Evolutionary conservation across 1,140 invertebrate species (phyloP).

Genomic region (Hycleus phaleratus): DNA sequence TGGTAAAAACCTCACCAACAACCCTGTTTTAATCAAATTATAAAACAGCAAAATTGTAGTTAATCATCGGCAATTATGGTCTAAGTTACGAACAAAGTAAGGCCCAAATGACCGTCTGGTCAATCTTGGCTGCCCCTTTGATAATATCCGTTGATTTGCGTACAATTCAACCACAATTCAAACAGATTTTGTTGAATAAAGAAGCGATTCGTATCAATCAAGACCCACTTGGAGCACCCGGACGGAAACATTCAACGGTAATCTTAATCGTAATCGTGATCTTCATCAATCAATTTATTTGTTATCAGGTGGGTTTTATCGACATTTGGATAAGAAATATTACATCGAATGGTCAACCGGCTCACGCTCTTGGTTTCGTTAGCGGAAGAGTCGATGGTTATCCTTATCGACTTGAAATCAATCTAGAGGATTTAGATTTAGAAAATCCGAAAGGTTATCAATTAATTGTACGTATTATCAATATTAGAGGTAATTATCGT

Average conservation of each 20-base stretch:
- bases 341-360: conserved; percentile 37
- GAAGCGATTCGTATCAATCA: conserved; percentile 74
- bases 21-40: not conserved
- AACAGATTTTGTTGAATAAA: conserved; percentile 68
- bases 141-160: conserved; percentile 85
- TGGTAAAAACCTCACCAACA: conserved; percentile 47
- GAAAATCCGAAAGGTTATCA: conserved; percentile 29
- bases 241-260: conserved; percentile 18
- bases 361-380: conserved; percentile 49
- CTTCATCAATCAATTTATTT: not conserved
- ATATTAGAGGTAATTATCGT: conserved; percentile 2
- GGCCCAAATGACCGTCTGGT: conserved; percentile 86
- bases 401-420: conserved; percentile 45
- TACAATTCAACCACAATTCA: conserved; percentile 61
- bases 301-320: conserved; percentile 39
- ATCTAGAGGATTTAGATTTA: conserved; percentile 44
- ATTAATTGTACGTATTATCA: conserved; percentile 12
- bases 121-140: conserved; percentile 77
- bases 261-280: not conserved
- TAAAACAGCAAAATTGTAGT: conserved; percentile 39
- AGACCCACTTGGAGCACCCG: conserved; percentile 56
- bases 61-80: conserved; percentile 82
- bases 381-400: conserved; percentile 50
- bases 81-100: conserved; percentile 73
- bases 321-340: conserved; percentile 44